Evolutionary conservation across 2,888 invertebrate species (phyloP), one percentile per base, ranked within the genome.

Genomic region (Choreutis nemorana): DNA sequence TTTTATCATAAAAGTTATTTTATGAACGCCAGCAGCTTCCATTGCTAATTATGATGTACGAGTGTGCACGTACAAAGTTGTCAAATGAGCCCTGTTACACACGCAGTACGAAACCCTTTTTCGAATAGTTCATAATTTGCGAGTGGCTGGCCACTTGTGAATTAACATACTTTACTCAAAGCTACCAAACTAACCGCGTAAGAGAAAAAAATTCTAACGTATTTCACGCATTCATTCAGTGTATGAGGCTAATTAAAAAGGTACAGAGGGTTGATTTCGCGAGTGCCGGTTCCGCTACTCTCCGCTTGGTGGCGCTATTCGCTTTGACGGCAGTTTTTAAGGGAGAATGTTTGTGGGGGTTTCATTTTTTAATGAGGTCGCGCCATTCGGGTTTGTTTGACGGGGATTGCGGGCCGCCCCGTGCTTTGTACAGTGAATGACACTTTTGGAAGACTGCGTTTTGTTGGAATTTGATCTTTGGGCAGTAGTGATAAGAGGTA

Each of bases 331-430:
- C 21, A 22, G 21, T 29, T 25, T 27, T 63, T 65, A 56, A 56
- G 42, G 51, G 56, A 49, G 50, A 48, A 54, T 64, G 66, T 63
- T 60, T 66, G 61, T 60, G 45, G 44, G n/a, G 52, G 58, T 57
- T 65, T 66, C 62, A 68, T 68, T 77, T 77, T 75, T 77, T 78
- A 77, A 78, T 75, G 77, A 78, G 77, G 70, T 59, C 71, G 71
- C 48, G 66, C 63, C n/a, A 60, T 68, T 67, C 61, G 63, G 62
- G 58, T 45, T 51, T 57, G 54, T 50, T 52, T 48, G 44, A 39
- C 42, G 48, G 50, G 51, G 51, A 55, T 59, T 54, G 56, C 55
- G 51, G 55, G 52, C 58, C 54, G 56, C 39, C 39, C 41, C 44
- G 39, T 37, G 54, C 62, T 68, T 70, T 70, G 60, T 64, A 11